These are phyloP conservation scores for Hypena proboscidalis DNA, from an alignment of 2,888 invertebrate genomes.

Conservation along the genomic window DNA sequence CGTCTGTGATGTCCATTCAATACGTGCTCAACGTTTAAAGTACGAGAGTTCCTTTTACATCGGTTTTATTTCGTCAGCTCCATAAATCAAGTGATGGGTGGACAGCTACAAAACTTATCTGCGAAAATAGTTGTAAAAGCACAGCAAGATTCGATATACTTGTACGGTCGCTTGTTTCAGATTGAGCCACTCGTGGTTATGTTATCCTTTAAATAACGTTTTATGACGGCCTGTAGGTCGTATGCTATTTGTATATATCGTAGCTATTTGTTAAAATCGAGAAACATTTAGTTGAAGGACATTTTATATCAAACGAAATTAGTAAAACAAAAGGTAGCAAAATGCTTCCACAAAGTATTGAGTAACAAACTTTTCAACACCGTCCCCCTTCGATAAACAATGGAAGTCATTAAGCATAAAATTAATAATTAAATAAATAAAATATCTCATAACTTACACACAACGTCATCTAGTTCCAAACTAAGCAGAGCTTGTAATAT, in stretches of 20 bases:
- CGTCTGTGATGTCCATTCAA: slow-evolving; percentile 20
- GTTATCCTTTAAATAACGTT: no score
- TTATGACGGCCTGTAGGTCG: no score
- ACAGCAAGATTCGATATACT: slow-evolving; percentile 37
- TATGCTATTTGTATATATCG: no score
- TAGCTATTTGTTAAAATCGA: no score
- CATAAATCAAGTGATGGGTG: slow-evolving; percentile 68
- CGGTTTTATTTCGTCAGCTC: slow-evolving; percentile 45
- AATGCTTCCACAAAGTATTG: slow-evolving; percentile 9
- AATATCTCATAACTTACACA: no score
- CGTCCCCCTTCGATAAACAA: slow-evolving; percentile 16
- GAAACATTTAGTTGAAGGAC: no score
- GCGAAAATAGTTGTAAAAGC: slow-evolving; percentile 52
- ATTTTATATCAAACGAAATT: not conserved
- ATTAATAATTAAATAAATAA: slow-evolving; percentile 41
- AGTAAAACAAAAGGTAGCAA: slow-evolving; percentile 11
- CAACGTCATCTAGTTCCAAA: no score
- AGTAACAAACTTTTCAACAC: slow-evolving; percentile 11
- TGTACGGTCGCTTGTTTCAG: slow-evolving; percentile 9
- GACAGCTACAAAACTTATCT: slow-evolving; percentile 63
- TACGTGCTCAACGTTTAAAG: slow-evolving; percentile 41
- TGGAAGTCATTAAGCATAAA: slow-evolving; percentile 31
- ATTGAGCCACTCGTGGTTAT: slow-evolving; percentile 3
- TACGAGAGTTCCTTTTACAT: slow-evolving; percentile 38
- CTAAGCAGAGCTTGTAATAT: no score